Percentiles rank a stretch among this genome's conserved stretches.
Conservation (phyloP, 2,113 vertebrate species). For the Misgurnus anguillicaudatus region DNA sequence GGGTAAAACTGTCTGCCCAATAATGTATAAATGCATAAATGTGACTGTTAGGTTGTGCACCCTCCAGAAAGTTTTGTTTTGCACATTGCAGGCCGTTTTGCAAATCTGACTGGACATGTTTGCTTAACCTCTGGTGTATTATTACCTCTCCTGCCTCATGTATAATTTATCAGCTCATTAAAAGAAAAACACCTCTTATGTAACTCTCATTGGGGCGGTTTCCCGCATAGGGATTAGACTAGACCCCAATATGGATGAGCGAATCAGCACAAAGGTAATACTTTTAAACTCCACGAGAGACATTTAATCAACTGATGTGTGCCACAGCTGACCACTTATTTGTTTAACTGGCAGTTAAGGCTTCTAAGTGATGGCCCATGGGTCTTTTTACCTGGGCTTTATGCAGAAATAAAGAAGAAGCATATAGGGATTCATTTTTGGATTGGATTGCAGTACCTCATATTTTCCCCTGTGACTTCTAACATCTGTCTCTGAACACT, state of each 20-base stretch:
- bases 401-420: neutral
- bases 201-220: neutral
- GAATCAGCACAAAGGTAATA: neutral
- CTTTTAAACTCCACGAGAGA: neutral
- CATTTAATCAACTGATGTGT: slow-evolving; percentile 9
- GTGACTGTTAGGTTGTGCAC: too few relatives aligned
- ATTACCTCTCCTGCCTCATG: neutral
- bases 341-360: slow-evolving; percentile 30
- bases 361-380: slow-evolving; percentile 9
- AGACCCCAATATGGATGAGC: too few relatives aligned
- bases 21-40: too few relatives aligned
- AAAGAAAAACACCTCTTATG: neutral
- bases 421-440: neutral
- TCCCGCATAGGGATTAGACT: too few relatives aligned
- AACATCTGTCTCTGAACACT: slow-evolving; percentile 26
- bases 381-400: slow-evolving; percentile 9
- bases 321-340: slow-evolving; percentile 15
- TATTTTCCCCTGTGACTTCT: slow-evolving; percentile 21
- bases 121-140: neutral
- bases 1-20: too few relatives aligned
- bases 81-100: neutral
- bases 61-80: neutral
- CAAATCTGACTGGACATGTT: neutral
- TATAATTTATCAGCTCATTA: neutral
- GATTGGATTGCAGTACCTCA: slow-evolving; percentile 1